Conservation (phyloP, 2,113 vertebrate genomes). For the Larimichthys polyactis region DNA sequence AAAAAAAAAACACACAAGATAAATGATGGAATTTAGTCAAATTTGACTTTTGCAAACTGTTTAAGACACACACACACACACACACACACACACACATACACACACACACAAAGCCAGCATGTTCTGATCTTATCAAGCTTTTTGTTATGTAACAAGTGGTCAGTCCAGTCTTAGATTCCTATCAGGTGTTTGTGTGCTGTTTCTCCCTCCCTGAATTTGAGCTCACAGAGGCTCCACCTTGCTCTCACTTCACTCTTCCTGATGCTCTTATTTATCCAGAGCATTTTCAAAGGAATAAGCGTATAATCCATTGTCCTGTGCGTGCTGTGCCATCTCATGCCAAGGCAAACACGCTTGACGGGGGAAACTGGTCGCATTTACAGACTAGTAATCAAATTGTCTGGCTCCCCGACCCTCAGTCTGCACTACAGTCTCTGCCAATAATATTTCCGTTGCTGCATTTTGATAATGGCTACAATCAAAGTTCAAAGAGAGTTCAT, state of each 20-base stretch:
- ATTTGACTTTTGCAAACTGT: conserved; percentile 26
- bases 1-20: neutral
- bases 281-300: neutral
- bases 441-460: conserved; percentile 68
- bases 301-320: conserved; percentile 6
- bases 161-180: conserved; percentile 19
- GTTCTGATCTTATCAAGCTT: conserved; percentile 13
- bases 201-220: neutral
- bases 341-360: conserved; percentile 51
- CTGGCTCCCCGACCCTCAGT: conserved; percentile 49
- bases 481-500: conserved; percentile 75
- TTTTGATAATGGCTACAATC: conserved; percentile 73
- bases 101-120: neutral
- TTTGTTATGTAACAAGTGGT: conserved; percentile 30
- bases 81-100: conserved; percentile 1
- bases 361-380: conserved; percentile 59
- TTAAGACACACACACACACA: neutral
- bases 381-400: conserved; percentile 71
- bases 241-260: neutral
- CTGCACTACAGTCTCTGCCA: conserved; percentile 34
- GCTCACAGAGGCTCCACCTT: neutral
- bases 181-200: conserved; percentile 17
- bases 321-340: conserved; percentile 45
- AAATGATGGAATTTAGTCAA: neutral
- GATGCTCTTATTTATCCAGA: conserved; percentile 38